phyloP scores from a whole-genome alignment of 2,888 invertebrate species.

The Eupsilia transversa region DNA sequence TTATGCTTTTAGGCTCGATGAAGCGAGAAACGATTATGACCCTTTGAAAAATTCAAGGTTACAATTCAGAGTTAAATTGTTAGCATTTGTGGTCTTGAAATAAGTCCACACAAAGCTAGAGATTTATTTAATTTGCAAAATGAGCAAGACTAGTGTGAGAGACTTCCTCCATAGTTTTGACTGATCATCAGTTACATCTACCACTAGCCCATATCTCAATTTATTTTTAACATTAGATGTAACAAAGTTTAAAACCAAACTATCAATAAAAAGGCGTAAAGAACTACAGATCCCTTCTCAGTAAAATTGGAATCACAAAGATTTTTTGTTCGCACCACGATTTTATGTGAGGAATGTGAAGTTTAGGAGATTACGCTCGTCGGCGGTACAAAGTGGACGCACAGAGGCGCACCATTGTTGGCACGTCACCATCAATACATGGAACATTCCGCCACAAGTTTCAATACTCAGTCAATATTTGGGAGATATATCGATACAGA shows the following conservation, averaged over 20 bases:
- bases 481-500: slow-evolving; percentile 56
- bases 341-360: slow-evolving; percentile 87
- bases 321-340: slow-evolving; percentile 78
- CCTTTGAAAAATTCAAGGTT: neutral
- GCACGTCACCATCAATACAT: slow-evolving; percentile 55
- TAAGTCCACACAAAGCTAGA: neutral
- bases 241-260: slow-evolving; percentile 11
- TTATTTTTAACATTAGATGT: neutral
- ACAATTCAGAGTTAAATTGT: neutral
- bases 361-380: slow-evolving; percentile 82
- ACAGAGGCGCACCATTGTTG: slow-evolving; percentile 65
- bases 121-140: neutral
- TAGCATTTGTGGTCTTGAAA: neutral
- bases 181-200: neutral
- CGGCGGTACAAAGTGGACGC: slow-evolving; percentile 67
- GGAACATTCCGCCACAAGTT: slow-evolving; percentile 55
- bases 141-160: neutral
- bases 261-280: slow-evolving; percentile 39
- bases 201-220: neutral
- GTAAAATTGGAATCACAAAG: slow-evolving; percentile 57
- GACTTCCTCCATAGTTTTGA: neutral
- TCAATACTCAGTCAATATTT: slow-evolving; percentile 64
- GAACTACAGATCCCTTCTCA: slow-evolving; percentile 58
- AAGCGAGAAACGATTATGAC: slow-evolving; percentile 8
- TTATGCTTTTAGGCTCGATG: slow-evolving; percentile 5